phyloP scores from a whole-genome alignment of 2,113 vertebrate genomes.

The Mesembrinibis cayennensis region DNA sequence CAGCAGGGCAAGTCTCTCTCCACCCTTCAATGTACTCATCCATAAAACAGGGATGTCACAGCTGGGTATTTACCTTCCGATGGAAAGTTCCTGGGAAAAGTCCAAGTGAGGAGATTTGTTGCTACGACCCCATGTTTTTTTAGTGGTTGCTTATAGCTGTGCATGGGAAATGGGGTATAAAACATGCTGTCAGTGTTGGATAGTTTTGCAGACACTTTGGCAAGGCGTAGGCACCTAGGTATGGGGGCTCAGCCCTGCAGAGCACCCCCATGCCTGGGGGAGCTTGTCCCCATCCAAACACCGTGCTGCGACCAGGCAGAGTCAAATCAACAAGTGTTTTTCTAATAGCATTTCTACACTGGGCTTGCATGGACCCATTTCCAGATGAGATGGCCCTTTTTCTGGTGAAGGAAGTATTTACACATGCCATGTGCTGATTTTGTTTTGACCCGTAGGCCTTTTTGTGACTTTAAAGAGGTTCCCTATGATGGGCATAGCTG shows the following conservation, averaged over 20 bases:
- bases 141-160: neutral
- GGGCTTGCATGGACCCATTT: neutral
- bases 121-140: accelerated
- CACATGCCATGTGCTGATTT: accelerated
- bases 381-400: neutral
- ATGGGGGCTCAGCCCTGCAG: neutral
- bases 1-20: neutral
- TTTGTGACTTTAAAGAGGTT: neutral
- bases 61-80: neutral
- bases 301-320: accelerated
- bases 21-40: neutral
- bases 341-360: neutral
- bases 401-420: neutral
- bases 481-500: no score
- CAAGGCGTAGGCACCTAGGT: neutral
- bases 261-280: neutral
- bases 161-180: neutral
- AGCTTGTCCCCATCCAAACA: neutral
- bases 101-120: neutral
- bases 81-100: neutral
- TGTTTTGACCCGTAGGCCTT: neutral
- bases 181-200: neutral
- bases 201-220: neutral
- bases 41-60: neutral
- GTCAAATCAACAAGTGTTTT: accelerated